Evolutionary conservation across 2,113 vertebrate species (phyloP), one percentile per base, ranked within the genome.

Genomic region (Lophochroa leadbeateri): DNA sequence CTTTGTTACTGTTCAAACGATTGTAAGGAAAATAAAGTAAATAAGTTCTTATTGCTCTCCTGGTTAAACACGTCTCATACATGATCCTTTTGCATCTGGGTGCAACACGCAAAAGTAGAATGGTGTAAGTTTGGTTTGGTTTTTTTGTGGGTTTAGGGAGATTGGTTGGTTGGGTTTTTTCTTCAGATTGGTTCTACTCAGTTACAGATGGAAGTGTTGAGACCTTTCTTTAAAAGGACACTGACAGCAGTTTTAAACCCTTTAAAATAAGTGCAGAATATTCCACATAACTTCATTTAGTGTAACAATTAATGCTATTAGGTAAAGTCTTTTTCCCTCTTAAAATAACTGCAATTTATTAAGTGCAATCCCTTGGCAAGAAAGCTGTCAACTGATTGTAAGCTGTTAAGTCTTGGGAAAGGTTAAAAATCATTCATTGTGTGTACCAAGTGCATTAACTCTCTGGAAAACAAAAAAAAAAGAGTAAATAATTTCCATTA

Each of bases 401-500:
- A 82, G 75, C 83, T 61, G 7, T 82, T 65, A 70, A 82, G 44
- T 86, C 57, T 82, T 47, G 18, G 41, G 58, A 85, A 14, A 25
- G 37, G 86, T 81, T 91, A 88, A 82, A 89, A 94, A 81, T 78
- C 83, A 85, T 88, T 86, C 20, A 41, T 82, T 29, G 1, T 28
- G 6, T 68, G 53, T 72, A 68, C 35, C 35, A 9, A 43, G 46
- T 44, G 69, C 35, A 50, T 86, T 88, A 83, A 68, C 88, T 80
- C 72, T 82, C 13, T 47, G 55, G 60, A 55, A 92, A 95, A 88
- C 61, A 78, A 65, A 39, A 52, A 85, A 65, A 50, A 41, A 53
- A 41, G 12, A 65, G 43, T 80, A 94, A 95, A 83, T 88, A 71
- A 74, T 88, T 90, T 92, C 68, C 76, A 67, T 93, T 92, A 75